These are phyloP conservation scores for Tangara arthus DNA, from an alignment of 2,797 vertebrate genomes.

Conservation along the genomic window DNA sequence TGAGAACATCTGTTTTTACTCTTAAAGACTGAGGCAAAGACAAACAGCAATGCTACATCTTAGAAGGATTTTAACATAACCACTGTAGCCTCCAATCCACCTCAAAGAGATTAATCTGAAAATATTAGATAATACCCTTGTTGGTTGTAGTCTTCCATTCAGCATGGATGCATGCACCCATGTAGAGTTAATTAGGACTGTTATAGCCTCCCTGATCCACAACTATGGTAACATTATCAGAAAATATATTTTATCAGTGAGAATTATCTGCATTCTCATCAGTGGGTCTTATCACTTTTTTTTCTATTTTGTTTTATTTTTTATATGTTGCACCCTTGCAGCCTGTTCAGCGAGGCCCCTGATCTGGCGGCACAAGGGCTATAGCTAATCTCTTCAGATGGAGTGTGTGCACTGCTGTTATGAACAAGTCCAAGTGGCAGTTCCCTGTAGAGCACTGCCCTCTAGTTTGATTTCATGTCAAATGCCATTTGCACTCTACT, in stretches of 20 bases:
- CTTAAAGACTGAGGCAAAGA: background rate
- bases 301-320: background rate
- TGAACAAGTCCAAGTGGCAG: background rate
- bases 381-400: background rate
- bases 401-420: rapidly evolving
- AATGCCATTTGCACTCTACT: background rate
- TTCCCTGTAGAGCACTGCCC: background rate
- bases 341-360: background rate
- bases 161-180: rapidly evolving
- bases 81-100: background rate
- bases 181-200: background rate
- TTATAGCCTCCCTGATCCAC: background rate
- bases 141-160: background rate
- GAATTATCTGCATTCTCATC: background rate
- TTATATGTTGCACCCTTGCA: background rate
- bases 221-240: background rate
- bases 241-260: background rate
- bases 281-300: background rate
- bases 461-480: background rate
- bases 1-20: background rate
- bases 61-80: background rate
- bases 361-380: rapidly evolving
- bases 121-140: background rate
- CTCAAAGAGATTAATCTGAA: background rate
- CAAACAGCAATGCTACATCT: background rate